These are phyloP conservation scores for Drosophila meridionalis DNA, from an alignment of 2,888 invertebrate genomes.

Conservation along the genomic window DNA sequence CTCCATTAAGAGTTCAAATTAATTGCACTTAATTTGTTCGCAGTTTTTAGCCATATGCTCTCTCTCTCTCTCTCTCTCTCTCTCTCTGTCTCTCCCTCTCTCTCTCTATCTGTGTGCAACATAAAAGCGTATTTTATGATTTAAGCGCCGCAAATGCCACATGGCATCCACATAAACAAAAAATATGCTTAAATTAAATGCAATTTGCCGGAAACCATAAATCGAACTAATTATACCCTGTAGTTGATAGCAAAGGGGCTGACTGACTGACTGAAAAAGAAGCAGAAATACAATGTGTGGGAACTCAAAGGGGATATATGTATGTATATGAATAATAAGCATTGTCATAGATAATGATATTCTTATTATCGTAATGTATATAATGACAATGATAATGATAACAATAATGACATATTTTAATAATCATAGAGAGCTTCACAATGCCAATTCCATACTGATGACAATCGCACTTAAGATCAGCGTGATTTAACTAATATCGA, in stretches of 20 bases:
- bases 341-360: too few species aligned
- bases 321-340: too few species aligned
- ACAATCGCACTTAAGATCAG: neutral
- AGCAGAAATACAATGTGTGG: neutral
- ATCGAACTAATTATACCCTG: slow-evolving; percentile 38
- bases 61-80: too few species aligned
- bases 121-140: slow-evolving; percentile 69
- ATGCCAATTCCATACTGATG: neutral
- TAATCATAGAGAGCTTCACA: neutral
- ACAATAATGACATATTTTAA: neutral
- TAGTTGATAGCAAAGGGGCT: neutral
- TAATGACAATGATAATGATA: neutral
- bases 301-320: too few species aligned
- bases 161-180: slow-evolving; percentile 32
- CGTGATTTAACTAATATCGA: neutral
- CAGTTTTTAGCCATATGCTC: slow-evolving; percentile 43
- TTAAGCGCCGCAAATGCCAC: slow-evolving; percentile 51
- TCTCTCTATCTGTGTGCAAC: slow-evolving; percentile 32
- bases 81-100: neutral
- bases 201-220: slow-evolving; percentile 22
- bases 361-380: too few species aligned
- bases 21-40: slow-evolving; percentile 65
- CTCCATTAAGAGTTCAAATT: slow-evolving; percentile 76
- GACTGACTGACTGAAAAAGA: neutral
- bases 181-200: slow-evolving; percentile 44